These are phyloP conservation scores for Canis aureus DNA, from an alignment of 2,113 vertebrate genomes.

Conservation along the genomic window DNA sequence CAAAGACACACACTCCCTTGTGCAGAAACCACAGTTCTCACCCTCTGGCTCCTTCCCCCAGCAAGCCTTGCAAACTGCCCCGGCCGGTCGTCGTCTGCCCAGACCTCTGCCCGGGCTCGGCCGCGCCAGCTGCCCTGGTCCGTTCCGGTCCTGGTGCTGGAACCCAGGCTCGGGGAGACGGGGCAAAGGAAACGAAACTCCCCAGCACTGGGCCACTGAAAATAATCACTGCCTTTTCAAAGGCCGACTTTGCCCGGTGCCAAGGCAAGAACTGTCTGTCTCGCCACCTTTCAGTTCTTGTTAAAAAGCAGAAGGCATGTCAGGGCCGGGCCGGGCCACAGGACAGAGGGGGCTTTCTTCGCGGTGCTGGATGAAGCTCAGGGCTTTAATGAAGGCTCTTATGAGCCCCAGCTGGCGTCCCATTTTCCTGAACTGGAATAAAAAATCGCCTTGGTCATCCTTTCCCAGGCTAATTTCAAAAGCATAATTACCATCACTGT, in stretches of 20 bases:
- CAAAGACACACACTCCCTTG: conserved; percentile 58
- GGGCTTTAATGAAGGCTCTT: conserved; percentile 87
- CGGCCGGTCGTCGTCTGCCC: neutral
- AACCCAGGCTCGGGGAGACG: neutral
- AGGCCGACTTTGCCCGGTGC: conserved; percentile 59
- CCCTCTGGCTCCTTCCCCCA: conserved; percentile 13
- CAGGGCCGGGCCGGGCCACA: conserved; percentile 74
- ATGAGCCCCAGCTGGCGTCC: conserved; percentile 88
- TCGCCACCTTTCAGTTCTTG: conserved; percentile 82
- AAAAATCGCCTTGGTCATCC: conserved; percentile 83
- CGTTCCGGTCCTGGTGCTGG: neutral
- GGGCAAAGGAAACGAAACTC: conserved; percentile 59
- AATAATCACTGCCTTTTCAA: conserved; percentile 67
- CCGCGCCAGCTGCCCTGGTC: neutral
- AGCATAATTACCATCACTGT: conserved; percentile 59
- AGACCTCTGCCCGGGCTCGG: neutral
- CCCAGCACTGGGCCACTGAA: neutral
- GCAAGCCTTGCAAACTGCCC: neutral
- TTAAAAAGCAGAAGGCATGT: conserved; percentile 85
- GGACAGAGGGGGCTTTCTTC: conserved; percentile 88
- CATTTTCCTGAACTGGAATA: conserved; percentile 84
- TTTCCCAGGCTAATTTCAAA: conserved; percentile 82
- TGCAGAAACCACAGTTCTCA: conserved; percentile 27
- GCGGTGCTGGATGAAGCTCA: conserved; percentile 83
- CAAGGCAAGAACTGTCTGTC: conserved; percentile 81